These are phyloP conservation scores for Apeira syringaria DNA, from an alignment of 2,888 invertebrate species.

Conservation along the genomic window DNA sequence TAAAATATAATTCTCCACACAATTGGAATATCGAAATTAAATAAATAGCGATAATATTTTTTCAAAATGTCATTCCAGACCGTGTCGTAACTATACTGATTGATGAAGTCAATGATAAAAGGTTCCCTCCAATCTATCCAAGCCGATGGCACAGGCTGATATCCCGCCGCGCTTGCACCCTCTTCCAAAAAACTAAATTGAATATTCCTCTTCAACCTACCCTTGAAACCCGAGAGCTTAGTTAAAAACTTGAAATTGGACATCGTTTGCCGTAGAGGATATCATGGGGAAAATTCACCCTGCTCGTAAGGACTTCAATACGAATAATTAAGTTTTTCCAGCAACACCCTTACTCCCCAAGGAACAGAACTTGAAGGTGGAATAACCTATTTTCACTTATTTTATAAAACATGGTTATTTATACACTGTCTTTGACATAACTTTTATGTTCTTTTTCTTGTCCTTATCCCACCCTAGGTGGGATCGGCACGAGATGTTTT, in stretches of 20 bases:
- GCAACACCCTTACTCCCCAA: conserved; percentile 7
- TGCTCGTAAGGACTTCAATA: conserved; percentile 4
- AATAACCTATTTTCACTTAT: conserved; percentile 13
- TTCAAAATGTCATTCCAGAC: conserved; percentile 27
- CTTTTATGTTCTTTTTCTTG: too few relatives aligned
- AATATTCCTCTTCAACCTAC: conserved; percentile 46
- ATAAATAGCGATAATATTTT: conserved; percentile 5
- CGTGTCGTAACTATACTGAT: conserved; percentile 40
- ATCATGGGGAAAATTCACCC: conserved; percentile 7
- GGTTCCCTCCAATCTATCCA: conserved; percentile 48
- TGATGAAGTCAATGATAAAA: conserved; percentile 43
- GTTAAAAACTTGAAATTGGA: conserved; percentile 31
- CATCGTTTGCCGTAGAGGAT: conserved; percentile 13
- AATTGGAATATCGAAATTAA: too few relatives aligned
- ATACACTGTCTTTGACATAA: conserved; percentile 4
- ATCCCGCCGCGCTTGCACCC: conserved; percentile 55
- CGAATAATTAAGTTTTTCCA: conserved; percentile 16
- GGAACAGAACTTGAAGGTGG: conserved; percentile 6
- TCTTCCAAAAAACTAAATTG: conserved; percentile 61
- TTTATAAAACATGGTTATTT: conserved; percentile 12
- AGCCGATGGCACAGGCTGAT: conserved; percentile 46
- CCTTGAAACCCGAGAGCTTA: conserved; percentile 24
- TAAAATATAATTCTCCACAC: too few relatives aligned
- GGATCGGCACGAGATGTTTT: too few relatives aligned
- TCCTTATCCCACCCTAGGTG: too few relatives aligned